Evolutionary conservation across 2,888 invertebrate species (phyloP).

Genomic region (Lasioglossum figueresi): DNA sequence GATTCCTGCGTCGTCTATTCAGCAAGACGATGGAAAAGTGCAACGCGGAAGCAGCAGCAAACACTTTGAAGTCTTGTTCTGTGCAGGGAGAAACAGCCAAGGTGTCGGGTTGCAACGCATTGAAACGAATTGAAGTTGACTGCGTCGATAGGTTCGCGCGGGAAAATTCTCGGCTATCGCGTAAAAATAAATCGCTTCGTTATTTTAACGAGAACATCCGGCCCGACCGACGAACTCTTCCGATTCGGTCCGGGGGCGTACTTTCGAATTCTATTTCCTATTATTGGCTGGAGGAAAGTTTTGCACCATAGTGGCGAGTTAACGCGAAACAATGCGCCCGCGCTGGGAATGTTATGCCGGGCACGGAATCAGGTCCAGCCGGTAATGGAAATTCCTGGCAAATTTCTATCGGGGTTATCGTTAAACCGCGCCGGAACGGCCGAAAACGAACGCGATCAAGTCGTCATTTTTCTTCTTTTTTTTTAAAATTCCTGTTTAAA

Average conservation of each 20-base stretch:
- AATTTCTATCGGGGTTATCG: conserved; percentile 60
- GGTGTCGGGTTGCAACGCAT: background rate
- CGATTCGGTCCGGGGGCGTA: conserved; percentile 32
- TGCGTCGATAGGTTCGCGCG: background rate
- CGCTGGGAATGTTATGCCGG: conserved; percentile 60
- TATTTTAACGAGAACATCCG: conserved; percentile 38
- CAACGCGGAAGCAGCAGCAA: background rate
- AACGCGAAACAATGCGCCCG: conserved; percentile 50
- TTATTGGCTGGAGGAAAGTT: conserved; percentile 64
- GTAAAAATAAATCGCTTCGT: conserved; percentile 37
- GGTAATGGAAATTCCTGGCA: conserved; percentile 69
- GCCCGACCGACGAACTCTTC: background rate
- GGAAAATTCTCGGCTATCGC: background rate
- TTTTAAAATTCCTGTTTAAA: background rate
- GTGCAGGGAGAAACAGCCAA: background rate
- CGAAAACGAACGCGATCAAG: conserved; percentile 22
- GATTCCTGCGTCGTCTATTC: background rate
- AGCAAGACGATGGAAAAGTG: background rate
- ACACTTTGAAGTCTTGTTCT: background rate
- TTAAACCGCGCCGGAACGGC: conserved; percentile 22
- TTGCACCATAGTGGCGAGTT: conserved; percentile 42
- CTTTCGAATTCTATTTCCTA: conserved; percentile 55
- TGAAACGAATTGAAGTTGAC: background rate
- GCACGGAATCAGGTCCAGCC: conserved; percentile 64
- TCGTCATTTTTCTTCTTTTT: background rate